Conservation (phyloP, 2,797 vertebrate species). For the Pangasius larnaudii region DNA sequence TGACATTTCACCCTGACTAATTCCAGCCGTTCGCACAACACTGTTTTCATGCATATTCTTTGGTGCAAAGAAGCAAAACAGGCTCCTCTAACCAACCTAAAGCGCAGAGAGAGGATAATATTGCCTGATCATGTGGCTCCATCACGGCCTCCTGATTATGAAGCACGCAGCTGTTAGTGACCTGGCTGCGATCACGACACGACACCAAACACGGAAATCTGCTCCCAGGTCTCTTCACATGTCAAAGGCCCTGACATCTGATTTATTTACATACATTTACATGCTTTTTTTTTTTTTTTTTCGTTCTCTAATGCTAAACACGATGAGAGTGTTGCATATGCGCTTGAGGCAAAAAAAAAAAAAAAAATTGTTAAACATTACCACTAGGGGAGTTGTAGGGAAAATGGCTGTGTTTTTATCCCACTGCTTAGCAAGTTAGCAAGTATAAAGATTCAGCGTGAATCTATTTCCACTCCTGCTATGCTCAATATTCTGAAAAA, state of each 20-base stretch:
- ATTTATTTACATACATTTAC: not conserved
- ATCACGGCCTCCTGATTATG: conserved; percentile 70
- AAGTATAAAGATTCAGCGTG: not conserved
- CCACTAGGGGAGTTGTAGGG: not conserved
- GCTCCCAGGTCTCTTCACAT: not conserved
- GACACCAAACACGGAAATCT: not conserved
- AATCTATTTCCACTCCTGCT: not conserved
- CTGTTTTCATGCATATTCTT: conserved; percentile 2
- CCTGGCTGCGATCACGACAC: conserved; percentile 57
- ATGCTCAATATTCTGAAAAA: not conserved
- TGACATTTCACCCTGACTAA: conserved; percentile 44
- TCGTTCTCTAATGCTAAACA: not conserved
- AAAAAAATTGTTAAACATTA: not conserved
- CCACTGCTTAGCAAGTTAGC: not conserved
- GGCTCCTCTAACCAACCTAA: conserved; percentile 38
- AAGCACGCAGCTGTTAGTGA: conserved; percentile 70
- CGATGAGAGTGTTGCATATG: not conserved
- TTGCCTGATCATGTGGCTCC: conserved; percentile 69
- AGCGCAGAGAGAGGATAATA: conserved; percentile 62
- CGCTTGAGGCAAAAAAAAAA: not conserved
- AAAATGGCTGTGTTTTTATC: not conserved
- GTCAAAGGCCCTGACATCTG: conserved; percentile 13
- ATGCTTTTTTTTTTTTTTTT: not conserved
- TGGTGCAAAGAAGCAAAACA: conserved; percentile 12
- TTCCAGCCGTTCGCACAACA: not conserved